Base-by-base conservation (phyloP, 64 coral and sea anemone genomes). In the Acropora yongei region DNA sequence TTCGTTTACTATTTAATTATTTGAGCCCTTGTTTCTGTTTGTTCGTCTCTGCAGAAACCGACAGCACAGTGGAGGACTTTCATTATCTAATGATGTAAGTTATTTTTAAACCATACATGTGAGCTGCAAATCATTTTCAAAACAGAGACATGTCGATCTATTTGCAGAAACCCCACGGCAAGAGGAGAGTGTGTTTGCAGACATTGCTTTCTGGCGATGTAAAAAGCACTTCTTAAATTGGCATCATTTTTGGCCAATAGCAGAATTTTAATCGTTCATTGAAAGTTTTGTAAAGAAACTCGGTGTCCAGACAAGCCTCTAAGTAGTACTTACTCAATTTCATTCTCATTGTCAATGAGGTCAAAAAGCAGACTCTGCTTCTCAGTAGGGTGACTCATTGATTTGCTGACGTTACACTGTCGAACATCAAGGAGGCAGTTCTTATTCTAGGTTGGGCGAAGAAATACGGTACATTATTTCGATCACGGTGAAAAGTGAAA, bases 211-310 rank as follows among this genome's bases (percentile, higher is more conserved):
- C 58, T 6, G 58, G 58, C 58, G 58, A 63, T 63, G 58, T 63
- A 63, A 63, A 63, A 8, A 63, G 67, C 67, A 71, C 67, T 30
- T 18, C 67, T 71, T 71, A 55, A 0, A 55, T 55, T 55, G 6
- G 51, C 51, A 55, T 10, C 51, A 55, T 55, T 55, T 55, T 55
- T 71, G 18, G 67, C 67, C 4, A 71, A 16, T 71, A 71, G 8
- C 67, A 71, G 67, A 71, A 71, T 71, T 71, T 71, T 71, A 71
- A 71, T 16, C 19, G 67, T 71, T 71, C 67, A 71, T 71, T 71
- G 67, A 71, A 71, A 71, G 67, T 71, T 71, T 71, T 71, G 10
- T 30, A 71, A 71, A 13, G 67, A 71, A 71, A 71, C 67, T 71
- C 7, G 67, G 67, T 71, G 67, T 71, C 18, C 19, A 0, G 67